Evolutionary conservation across 2,888 invertebrate species (phyloP).

Genomic region (Drosophila prostipennis): DNA sequence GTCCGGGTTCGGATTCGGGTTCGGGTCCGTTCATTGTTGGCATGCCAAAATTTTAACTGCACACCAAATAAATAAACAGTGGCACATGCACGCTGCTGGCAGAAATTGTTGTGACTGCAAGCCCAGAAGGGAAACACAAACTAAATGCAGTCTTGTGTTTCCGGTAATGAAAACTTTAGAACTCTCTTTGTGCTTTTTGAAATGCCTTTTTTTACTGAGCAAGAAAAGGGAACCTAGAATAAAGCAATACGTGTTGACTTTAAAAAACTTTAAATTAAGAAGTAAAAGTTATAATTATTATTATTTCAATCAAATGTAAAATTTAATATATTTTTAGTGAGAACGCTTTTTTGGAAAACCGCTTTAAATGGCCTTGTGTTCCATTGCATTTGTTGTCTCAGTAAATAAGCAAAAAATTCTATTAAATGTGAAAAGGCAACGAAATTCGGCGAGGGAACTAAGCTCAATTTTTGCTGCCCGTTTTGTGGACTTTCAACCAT

Average conservation of each 20-base stretch:
- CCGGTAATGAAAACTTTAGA: slow-evolving; percentile 77
- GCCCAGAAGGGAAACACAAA: slow-evolving; percentile 55
- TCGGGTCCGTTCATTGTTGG: slow-evolving; percentile 58
- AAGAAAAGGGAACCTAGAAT: background rate
- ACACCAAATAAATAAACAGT: slow-evolving; percentile 63
- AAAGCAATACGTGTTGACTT: background rate
- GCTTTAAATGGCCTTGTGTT: background rate
- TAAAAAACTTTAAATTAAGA: too few relatives aligned
- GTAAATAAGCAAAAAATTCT: slow-evolving; percentile 58
- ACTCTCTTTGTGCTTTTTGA: slow-evolving; percentile 14
- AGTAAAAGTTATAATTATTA: background rate
- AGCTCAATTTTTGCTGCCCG: slow-evolving; percentile 12
- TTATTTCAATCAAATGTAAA: too few relatives aligned
- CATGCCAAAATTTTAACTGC: slow-evolving; percentile 66
- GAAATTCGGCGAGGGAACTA: slow-evolving; percentile 29
- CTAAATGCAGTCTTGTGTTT: slow-evolving; percentile 70
- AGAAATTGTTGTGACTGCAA: slow-evolving; percentile 36
- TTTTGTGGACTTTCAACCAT: slow-evolving; percentile 24
- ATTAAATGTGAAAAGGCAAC: slow-evolving; percentile 60
- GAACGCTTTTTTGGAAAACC: too few relatives aligned
- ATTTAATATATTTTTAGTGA: too few relatives aligned
- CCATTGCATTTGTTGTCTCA: slow-evolving; percentile 20
- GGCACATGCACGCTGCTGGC: slow-evolving; percentile 10
- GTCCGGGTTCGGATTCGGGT: slow-evolving; percentile 1
- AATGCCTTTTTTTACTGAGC: background rate